Conservation (phyloP, 2,113 vertebrate genomes). For the Phoenicopterus ruber region DNA sequence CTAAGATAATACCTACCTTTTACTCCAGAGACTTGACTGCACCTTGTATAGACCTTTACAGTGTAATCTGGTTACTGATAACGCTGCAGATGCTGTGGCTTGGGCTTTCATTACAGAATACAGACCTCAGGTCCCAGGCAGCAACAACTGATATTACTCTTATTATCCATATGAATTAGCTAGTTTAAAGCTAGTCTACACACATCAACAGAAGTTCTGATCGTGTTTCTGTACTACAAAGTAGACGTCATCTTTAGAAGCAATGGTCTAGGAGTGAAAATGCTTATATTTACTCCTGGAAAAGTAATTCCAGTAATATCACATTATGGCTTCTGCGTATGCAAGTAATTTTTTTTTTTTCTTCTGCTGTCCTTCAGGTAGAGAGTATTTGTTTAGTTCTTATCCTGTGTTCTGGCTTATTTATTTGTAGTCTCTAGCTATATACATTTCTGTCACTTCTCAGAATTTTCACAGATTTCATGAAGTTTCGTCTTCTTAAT, state of each 20-base stretch:
- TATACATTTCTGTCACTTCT: fast-evolving
- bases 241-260: neutral
- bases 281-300: neutral
- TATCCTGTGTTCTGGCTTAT: neutral
- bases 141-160: neutral
- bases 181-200: neutral
- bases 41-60: neutral
- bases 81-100: neutral
- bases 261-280: neutral
- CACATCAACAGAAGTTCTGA: neutral
- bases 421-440: neutral
- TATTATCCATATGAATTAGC: neutral
- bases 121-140: neutral
- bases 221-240: fast-evolving
- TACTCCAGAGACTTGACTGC: neutral
- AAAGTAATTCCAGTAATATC: neutral
- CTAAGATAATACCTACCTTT: neutral
- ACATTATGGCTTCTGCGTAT: neutral
- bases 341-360: neutral
- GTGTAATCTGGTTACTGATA: neutral
- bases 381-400: neutral
- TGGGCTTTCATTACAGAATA: neutral
- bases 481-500: neutral
- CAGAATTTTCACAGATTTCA: neutral
- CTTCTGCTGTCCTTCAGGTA: neutral